Percentiles rank a stretch among this genome's conserved stretches.
These are phyloP conservation scores for Pseudomyrmex dendroicus DNA, from an alignment of 1,140 invertebrate genomes.

Conservation along the genomic window DNA sequence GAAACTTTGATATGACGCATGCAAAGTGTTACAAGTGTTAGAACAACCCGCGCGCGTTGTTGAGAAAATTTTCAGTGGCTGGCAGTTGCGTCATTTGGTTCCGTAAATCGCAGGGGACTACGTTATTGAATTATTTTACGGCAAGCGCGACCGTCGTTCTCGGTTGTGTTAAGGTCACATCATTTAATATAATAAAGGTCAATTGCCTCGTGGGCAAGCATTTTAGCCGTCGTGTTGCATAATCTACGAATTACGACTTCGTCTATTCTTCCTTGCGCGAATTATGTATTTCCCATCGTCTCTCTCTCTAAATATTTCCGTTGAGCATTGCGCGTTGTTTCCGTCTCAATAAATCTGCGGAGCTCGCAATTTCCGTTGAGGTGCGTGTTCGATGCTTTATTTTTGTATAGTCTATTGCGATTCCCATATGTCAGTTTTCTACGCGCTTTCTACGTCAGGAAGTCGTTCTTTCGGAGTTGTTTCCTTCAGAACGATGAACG, in stretches of 20 bases:
- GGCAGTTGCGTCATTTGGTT: neutral
- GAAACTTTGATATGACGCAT: neutral
- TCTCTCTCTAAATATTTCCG: conserved; percentile 34
- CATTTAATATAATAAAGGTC: conserved; percentile 75
- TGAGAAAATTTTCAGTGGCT: neutral
- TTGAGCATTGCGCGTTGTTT: conserved; percentile 15
- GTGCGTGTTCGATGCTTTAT: neutral
- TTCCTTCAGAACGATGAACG: neutral
- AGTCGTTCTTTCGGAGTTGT: neutral
- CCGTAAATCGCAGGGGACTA: conserved; percentile 36
- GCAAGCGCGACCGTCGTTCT: conserved; percentile 61
- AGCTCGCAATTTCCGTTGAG: conserved; percentile 19
- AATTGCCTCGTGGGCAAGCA: conserved; percentile 64
- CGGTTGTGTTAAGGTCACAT: conserved; percentile 67
- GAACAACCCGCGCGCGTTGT: neutral
- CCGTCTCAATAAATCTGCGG: conserved; percentile 47
- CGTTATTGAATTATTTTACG: conserved; percentile 67
- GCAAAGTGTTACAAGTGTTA: neutral
- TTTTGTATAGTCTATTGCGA: neutral
- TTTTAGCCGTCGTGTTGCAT: conserved; percentile 62
- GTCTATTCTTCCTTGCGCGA: conserved; percentile 18
- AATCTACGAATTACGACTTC: conserved; percentile 70
- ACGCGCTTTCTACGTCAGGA: neutral
- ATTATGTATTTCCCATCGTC: neutral
- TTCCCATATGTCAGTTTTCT: neutral